Evolutionary conservation across 2,888 invertebrate species (phyloP).

Genomic region (Tipula helvola): DNA sequence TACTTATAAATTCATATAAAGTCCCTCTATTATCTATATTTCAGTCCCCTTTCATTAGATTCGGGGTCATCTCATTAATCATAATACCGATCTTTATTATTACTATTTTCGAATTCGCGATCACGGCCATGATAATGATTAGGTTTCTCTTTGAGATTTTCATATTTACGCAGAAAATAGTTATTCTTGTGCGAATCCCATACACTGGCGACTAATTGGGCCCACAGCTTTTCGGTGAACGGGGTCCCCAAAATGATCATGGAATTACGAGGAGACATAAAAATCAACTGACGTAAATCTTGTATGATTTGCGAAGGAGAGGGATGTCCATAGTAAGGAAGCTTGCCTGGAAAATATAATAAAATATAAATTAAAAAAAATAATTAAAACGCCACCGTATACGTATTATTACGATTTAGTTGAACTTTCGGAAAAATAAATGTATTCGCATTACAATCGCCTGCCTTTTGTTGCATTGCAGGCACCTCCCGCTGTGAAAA

Average conservation of each 20-base stretch:
- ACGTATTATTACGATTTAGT: conserved; percentile 7
- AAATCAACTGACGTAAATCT: conserved; percentile 24
- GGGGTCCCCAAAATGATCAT: conserved; percentile 22
- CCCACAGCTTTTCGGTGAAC: conserved; percentile 27
- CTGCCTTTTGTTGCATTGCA: not conserved
- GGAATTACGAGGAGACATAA: conserved; percentile 26
- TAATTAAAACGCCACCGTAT: not conserved
- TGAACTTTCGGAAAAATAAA: conserved; percentile 4
- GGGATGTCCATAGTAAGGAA: not conserved
- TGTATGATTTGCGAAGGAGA: conserved; percentile 16
- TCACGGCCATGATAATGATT: not conserved
- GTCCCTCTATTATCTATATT: not conserved
- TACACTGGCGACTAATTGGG: conserved; percentile 22
- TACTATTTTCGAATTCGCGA: conserved; percentile 13
- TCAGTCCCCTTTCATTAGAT: not conserved
- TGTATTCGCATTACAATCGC: conserved; percentile 4
- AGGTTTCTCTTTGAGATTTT: conserved; percentile 17
- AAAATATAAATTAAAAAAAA: not conserved
- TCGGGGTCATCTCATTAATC: not conserved
- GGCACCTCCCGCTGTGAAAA: not conserved
- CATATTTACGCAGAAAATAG: conserved; percentile 26
- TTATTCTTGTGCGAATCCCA: conserved; percentile 23
- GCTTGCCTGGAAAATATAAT: not conserved
- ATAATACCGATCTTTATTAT: conserved; percentile 11
- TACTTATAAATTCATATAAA: not conserved